These are phyloP conservation scores for Varroa destructor DNA, from an alignment of 1,140 invertebrate genomes.

Conservation along the genomic window DNA sequence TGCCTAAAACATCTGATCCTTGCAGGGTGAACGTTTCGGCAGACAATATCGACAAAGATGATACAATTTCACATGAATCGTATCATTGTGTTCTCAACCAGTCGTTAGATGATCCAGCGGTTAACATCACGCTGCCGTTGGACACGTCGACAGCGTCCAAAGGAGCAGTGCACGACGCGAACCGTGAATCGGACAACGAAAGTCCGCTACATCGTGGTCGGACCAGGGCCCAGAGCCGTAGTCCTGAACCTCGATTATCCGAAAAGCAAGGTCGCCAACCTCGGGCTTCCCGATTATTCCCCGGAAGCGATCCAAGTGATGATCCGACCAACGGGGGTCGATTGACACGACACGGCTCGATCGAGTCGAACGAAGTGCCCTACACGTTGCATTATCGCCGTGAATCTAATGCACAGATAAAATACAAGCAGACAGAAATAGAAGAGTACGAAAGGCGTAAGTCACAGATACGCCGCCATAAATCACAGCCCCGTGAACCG, in stretches of 20 bases:
- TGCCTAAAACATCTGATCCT: not conserved
- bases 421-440: not conserved
- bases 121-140: slow-evolving; percentile 14
- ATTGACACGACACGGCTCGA: slow-evolving; percentile 3
- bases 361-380: slow-evolving; percentile 24
- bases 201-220: slow-evolving; percentile 8
- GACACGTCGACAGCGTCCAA: not conserved
- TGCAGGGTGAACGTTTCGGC: slow-evolving; percentile 12
- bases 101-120: slow-evolving; percentile 8
- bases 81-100: slow-evolving; percentile 17
- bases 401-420: slow-evolving; percentile 3
- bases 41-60: slow-evolving; percentile 26
- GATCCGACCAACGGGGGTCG: not conserved
- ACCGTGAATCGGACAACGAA: slow-evolving; percentile 7
- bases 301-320: no score
- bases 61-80: slow-evolving; percentile 23
- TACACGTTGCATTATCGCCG: slow-evolving; percentile 21
- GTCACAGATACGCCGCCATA: slow-evolving; percentile 7
- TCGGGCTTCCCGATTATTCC: not conserved
- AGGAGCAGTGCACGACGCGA: not conserved
- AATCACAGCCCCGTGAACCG: slow-evolving; percentile 27
- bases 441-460: no score
- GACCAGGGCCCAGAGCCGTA: slow-evolving; percentile 9
- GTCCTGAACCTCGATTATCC: slow-evolving; percentile 16
- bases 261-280: not conserved